Conservation (phyloP, 2,888 invertebrate genomes). For the Meghimatium bilineatum region DNA sequence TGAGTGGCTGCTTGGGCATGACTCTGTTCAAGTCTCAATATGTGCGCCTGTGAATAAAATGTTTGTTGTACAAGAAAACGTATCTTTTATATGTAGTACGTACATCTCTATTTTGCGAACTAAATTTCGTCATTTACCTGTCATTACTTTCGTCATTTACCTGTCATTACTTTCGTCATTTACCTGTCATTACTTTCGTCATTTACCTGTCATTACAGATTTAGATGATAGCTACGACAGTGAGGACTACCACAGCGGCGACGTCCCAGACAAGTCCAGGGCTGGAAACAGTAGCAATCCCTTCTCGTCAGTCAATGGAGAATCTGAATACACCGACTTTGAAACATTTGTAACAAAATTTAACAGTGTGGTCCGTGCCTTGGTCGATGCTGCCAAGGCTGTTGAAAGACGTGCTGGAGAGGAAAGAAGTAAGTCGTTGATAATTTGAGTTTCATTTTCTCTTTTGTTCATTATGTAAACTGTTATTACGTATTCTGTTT, state of each 20-base stretch:
- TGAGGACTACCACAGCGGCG: conserved; percentile 46
- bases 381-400: conserved; percentile 42
- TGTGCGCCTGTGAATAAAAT: no score
- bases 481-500: no score
- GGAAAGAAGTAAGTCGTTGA: conserved; percentile 34
- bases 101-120: no score
- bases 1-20: no score
- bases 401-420: conserved; percentile 37
- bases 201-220: no score
- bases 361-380: conserved; percentile 40
- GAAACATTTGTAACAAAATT: conserved; percentile 41
- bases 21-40: no score
- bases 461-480: not conserved
- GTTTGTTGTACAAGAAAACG: no score
- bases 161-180: no score
- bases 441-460: not conserved
- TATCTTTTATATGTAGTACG: no score
- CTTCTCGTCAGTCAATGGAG: conserved; percentile 31
- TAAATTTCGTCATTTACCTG: no score
- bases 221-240: conserved; percentile 46
- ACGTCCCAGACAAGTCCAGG: conserved; percentile 27
- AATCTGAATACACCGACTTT: conserved; percentile 35
- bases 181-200: no score
- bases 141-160: no score
- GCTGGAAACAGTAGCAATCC: conserved; percentile 24